phyloP scores from a whole-genome alignment of 1,140 invertebrate genomes.

The Brachionus calyciflorus region DNA sequence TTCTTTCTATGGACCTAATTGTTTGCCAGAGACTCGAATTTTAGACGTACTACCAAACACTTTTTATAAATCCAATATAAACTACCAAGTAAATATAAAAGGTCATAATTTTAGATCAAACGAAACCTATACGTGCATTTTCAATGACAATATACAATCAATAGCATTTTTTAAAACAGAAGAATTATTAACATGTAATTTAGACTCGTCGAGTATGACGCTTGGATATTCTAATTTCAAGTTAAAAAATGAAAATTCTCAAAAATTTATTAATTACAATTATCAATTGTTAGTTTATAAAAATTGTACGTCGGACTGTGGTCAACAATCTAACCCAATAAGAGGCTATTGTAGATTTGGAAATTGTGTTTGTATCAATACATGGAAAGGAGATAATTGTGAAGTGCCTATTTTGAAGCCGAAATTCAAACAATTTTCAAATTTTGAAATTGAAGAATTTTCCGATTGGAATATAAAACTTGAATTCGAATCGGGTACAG shows the following conservation, averaged over 20 bases:
- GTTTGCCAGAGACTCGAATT: slow-evolving; percentile 48
- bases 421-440: background rate
- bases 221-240: background rate
- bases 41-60: slow-evolving; percentile 48
- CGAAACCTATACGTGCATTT: background rate
- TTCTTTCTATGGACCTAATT: slow-evolving; percentile 49
- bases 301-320: background rate
- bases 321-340: background rate
- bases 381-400: background rate
- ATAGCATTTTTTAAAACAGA: background rate
- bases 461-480: background rate
- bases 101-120: background rate
- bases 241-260: background rate
- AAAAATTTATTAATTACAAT: background rate
- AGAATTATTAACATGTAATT: background rate
- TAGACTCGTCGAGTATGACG: background rate
- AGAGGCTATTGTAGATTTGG: background rate
- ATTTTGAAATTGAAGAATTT: background rate
- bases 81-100: background rate
- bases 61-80: background rate
- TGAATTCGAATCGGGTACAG: background rate
- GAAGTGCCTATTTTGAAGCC: background rate
- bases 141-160: background rate
- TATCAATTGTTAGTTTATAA: background rate
- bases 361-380: background rate